Evolutionary conservation across 2,797 vertebrate species (phyloP).

Genomic region (Glossophaga mutica): DNA sequence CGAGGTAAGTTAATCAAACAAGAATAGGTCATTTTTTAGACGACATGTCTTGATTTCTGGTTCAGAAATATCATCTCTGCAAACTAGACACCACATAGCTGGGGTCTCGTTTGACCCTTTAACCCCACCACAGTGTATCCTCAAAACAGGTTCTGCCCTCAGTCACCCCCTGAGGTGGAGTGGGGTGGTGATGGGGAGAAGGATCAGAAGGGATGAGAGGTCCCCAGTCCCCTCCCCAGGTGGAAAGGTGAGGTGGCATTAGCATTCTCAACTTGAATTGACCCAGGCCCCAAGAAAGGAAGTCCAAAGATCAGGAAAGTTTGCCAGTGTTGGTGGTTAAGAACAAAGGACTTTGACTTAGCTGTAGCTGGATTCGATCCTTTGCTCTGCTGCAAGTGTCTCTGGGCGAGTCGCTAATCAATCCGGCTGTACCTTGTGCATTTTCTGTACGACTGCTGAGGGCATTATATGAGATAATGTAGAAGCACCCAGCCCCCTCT

Average conservation of each 20-base stretch:
- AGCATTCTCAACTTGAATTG: background rate
- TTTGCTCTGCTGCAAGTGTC: background rate
- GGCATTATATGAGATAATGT: background rate
- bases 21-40: background rate
- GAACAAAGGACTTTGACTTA: background rate
- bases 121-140: background rate
- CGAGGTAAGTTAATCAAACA: background rate
- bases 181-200: background rate
- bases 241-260: background rate
- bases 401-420: background rate
- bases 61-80: background rate
- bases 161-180: background rate
- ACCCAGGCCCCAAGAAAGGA: background rate
- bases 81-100: background rate
- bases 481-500: background rate
- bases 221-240: no score
- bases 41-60: background rate
- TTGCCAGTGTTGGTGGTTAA: background rate
- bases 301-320: background rate
- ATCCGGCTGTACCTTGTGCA: rapidly evolving
- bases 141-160: background rate
- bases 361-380: background rate
- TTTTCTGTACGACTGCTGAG: background rate
- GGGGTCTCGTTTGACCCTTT: background rate
- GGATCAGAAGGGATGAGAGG: background rate